Conservation (phyloP, 1,140 invertebrate species). For the Drosophila arizonae region DNA sequence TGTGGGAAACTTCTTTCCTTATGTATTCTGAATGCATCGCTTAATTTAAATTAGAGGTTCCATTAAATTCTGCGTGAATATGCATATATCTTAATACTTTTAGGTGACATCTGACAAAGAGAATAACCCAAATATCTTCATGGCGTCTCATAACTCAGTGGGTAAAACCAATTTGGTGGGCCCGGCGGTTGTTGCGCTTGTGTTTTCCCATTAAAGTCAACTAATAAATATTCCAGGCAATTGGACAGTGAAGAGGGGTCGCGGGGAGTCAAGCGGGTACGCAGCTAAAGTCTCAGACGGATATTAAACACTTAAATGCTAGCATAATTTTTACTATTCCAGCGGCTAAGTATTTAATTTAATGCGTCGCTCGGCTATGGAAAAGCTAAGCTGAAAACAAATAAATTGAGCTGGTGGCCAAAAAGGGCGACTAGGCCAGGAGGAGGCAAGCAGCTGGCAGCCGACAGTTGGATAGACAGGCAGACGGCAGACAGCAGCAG, state of each 20-base stretch:
- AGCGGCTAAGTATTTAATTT: slow-evolving; percentile 74
- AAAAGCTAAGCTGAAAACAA: slow-evolving; percentile 69
- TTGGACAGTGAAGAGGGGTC: neutral
- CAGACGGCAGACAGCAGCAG: slow-evolving; percentile 28
- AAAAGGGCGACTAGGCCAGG: neutral
- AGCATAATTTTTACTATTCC: slow-evolving; percentile 71
- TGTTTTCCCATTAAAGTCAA: slow-evolving; percentile 71
- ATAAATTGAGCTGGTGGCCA: slow-evolving; percentile 57
- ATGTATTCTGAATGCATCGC: too few species aligned
- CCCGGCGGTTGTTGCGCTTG: slow-evolving; percentile 40
- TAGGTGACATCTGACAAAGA: slow-evolving; percentile 18
- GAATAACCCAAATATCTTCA: slow-evolving; percentile 45
- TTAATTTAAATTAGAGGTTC: slow-evolving; percentile 4
- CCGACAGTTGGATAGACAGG: slow-evolving; percentile 68
- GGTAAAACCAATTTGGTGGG: slow-evolving; percentile 50
- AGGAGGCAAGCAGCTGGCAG: slow-evolving; percentile 1
- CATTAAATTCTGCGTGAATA: neutral
- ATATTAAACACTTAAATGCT: slow-evolving; percentile 78
- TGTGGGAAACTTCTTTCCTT: too few species aligned
- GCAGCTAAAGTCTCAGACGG: slow-evolving; percentile 51
- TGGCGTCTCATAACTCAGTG: slow-evolving; percentile 41
- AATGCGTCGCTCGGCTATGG: slow-evolving; percentile 48
- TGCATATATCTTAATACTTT: neutral
- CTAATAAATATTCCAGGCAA: slow-evolving; percentile 62
- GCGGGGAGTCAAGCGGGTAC: neutral